Evolutionary conservation across 1,140 invertebrate genomes (phyloP), one percentile per base, ranked within the genome.

Genomic region (Drosophila parabipectinata): DNA sequence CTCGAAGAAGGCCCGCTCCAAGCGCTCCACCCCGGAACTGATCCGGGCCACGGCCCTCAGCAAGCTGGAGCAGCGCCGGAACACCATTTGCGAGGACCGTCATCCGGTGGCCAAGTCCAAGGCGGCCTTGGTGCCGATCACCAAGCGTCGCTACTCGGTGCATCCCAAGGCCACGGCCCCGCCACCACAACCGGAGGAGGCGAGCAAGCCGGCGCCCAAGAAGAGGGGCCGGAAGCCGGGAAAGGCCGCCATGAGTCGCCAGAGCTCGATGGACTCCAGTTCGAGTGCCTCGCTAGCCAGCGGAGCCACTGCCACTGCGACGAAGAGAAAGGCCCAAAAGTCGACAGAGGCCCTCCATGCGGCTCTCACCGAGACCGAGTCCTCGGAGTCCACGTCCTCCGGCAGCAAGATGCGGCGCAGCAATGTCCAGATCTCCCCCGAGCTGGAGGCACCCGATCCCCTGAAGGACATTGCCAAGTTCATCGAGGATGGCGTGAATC

Each of bases 401-500:
- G 48, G 44, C 28, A 75, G 50, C 44, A 63, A 67, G 18, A 47
- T 28, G 34, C 26, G n/a, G 3, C 68, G 45, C 14, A 63, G 64
- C 56, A n/a, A 58, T 52, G 37, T 44, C 15, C 21, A 60, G 45
- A 24, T 55, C 21, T 41, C 81, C 1, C 24, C 77, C 0, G 72
- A 88, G 4, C 14, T 53, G 5, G 78, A 88, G 4, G 15, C 59
- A 1, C 58, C 81, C 4, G 77, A 91, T 75, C 73, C 87, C 3
- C 60, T 91, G 1, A 73, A 77, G 14, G 90, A 91, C 50, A 91
- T 91, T 34, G 90, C 77, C 45, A 91, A 91, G n/a, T 91, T 91
- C 41, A 91, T 91, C 1, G 87, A 90, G 44, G 84, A 79, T 44
- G 87, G 90, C 9, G 90, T 89, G 0, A 91, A 90, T 74, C 48